A percentile compares a stretch with the other conserved stretches of the same genome.
Conservation (phyloP, 2,888 invertebrate genomes). For the Tuberolachnus salignus region DNA sequence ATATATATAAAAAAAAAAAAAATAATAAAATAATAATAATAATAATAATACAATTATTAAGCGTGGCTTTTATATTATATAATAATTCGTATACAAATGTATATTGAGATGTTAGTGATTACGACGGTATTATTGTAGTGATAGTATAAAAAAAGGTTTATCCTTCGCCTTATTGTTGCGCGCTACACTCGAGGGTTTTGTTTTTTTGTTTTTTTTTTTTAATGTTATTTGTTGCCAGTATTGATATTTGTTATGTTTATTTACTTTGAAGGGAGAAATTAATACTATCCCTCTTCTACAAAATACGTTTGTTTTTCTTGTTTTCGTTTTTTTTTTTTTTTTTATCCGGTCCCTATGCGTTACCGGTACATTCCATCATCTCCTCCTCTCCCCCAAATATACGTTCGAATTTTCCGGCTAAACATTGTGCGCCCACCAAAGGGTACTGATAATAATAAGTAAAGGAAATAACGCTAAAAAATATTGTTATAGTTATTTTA, state of each 20-base stretch:
- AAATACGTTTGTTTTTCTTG: not conserved
- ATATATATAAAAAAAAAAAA: conserved; percentile 13
- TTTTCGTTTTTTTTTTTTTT: conserved; percentile 25
- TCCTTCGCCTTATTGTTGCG: conserved; percentile 49
- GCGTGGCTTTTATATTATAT: conserved; percentile 42
- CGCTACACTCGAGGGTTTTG: conserved; percentile 54
- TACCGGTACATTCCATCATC: conserved; percentile 55
- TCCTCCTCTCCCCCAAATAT: not conserved
- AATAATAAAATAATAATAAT: conserved; percentile 1
- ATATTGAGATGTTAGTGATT: conserved; percentile 54
- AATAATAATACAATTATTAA: conserved; percentile 10
- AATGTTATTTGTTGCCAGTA: conserved; percentile 56
- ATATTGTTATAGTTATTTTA: conserved; percentile 57
- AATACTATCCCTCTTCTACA: not conserved
- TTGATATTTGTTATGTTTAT: conserved; percentile 55
- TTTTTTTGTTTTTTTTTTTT: conserved; percentile 52
- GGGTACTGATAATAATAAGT: conserved; percentile 53
- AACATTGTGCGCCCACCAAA: conserved; percentile 56
- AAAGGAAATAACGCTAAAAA: conserved; percentile 54
- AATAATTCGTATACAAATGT: conserved; percentile 44
- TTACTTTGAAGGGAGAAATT: conserved; percentile 51
- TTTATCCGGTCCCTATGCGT: conserved; percentile 50
- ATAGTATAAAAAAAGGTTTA: conserved; percentile 51
- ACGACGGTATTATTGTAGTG: conserved; percentile 18
- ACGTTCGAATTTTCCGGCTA: conserved; percentile 56